Conservation (phyloP, 2,113 vertebrate genomes). For the Myodes glareolus region DNA sequence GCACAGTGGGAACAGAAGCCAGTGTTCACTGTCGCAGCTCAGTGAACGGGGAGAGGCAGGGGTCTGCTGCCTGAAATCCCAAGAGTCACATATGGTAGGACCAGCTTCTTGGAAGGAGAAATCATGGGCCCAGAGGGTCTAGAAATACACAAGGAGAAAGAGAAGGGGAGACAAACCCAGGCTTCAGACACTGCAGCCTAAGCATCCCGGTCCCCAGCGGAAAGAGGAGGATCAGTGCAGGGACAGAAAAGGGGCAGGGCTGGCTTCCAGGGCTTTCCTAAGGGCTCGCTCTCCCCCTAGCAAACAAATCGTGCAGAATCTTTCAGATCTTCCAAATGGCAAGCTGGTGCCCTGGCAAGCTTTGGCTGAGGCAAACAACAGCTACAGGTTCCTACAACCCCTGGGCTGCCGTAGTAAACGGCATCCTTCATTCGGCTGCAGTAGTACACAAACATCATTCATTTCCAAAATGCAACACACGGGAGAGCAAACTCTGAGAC, state of each 20-base stretch:
- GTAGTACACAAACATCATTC: background rate
- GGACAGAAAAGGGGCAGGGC: rapidly evolving
- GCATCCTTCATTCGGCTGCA: background rate
- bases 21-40: background rate
- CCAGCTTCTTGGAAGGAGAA: background rate
- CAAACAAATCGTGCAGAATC: background rate
- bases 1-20: background rate
- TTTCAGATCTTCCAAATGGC: background rate
- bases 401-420: rapidly evolving
- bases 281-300: no score
- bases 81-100: background rate
- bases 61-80: background rate
- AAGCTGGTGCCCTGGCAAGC: background rate
- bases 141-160: background rate
- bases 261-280: rapidly evolving
- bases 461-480: background rate
- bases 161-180: background rate
- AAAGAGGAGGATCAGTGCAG: rapidly evolving
- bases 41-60: background rate
- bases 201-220: background rate
- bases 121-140: background rate
- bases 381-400: slow-evolving; percentile 12
- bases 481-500: background rate
- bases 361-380: background rate
- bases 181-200: background rate